Evolutionary conservation across 1,140 invertebrate genomes (phyloP), one percentile per base, ranked within the genome.

Genomic region (Zophobas morio): DNA sequence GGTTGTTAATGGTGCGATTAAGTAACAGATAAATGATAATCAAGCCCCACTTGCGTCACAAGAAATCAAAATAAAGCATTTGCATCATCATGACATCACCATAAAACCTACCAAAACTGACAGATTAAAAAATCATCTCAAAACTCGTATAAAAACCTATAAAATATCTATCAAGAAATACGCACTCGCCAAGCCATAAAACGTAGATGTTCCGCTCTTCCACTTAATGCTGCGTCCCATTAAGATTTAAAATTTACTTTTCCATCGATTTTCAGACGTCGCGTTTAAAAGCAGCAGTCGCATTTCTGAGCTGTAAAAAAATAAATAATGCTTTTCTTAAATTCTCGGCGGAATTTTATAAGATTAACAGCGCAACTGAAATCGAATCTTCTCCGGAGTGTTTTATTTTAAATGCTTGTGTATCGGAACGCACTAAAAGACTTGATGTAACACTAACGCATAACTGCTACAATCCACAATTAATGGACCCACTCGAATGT

Each of bases 171-270:
- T 66, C 42, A 42, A 39, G 39, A 42, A 66, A n/a, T 34, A 60
- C 60, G 37, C 60, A 66, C 60, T 66, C 60, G 0, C 1, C 0
- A 8, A 8, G 20, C 39, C 60, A 33, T 66, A 66, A 63, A 66
- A 40, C 39, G 4, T 40, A 20, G 8, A 66, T 63, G 60, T 66
- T 42, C 36, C 8, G 60, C 20, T 42, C 40, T 66, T 36, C 33
- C 60, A 32, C 39, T 32, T 42, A 6, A 66, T 66, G 39, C 33
- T 8, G 33, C n/a, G 56, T 35, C 33, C 60, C 60, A 66, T 66
- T 40, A 42, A 5, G 60, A 66, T 66, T 66, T 40, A 66, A 66
- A 66, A 66, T 66, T 66, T 66, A 60, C 5, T 60, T 36, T 33
- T 20, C 20, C 8, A 66, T 66, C 39, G 60, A 66, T 66, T 42